Evolutionary conservation across 2,888 invertebrate genomes (phyloP).

Genomic region (Agrochola lychnidis): DNA sequence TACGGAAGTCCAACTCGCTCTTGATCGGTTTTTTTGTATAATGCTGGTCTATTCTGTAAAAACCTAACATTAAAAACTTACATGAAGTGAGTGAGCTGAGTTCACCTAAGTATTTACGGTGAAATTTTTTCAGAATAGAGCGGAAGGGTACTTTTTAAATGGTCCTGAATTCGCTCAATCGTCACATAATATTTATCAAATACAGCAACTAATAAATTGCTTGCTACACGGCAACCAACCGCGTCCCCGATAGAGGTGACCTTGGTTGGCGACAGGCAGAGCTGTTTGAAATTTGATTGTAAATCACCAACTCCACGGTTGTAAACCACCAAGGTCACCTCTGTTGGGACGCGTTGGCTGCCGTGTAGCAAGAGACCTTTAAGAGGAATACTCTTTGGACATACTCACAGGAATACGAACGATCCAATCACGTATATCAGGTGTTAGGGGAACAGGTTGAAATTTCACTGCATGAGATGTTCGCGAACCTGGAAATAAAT

Average conservation of each 20-base stretch:
- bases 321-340: too few relatives aligned
- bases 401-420: slow-evolving; percentile 16
- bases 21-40: not conserved
- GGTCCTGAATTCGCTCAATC: not conserved
- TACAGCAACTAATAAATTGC: not conserved
- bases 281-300: too few relatives aligned
- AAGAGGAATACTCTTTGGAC: not conserved
- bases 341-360: too few relatives aligned
- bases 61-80: not conserved
- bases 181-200: not conserved
- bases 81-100: not conserved
- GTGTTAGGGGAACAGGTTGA: not conserved
- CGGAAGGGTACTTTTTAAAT: not conserved
- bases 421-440: not conserved
- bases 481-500: not conserved
- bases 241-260: too few relatives aligned
- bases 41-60: not conserved
- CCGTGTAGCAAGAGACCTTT: too few relatives aligned
- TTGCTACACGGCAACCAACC: too few relatives aligned
- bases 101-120: too few relatives aligned
- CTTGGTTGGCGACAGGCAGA: too few relatives aligned
- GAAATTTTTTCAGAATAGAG: not conserved
- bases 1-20: too few relatives aligned
- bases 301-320: too few relatives aligned
- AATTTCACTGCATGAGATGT: not conserved